Evolutionary conservation across 2,888 invertebrate species (phyloP), one percentile per base, ranked within the genome.

Genomic region (Meteorus colon): DNA sequence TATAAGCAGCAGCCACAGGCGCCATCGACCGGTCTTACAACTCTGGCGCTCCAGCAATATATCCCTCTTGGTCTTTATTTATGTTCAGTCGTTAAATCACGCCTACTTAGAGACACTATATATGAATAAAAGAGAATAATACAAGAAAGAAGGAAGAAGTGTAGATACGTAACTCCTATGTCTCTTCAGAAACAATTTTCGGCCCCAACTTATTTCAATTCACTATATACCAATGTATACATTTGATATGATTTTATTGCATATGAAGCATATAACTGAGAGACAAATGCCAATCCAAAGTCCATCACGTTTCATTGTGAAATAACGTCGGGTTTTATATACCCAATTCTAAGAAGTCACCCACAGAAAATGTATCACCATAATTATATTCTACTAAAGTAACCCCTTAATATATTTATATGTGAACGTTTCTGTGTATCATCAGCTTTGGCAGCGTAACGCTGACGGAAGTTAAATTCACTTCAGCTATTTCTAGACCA

Each of bases 51-150:
- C 73, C 41, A 68, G 73, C 73, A 76, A 76, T 76, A 76, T 76
- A 73, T 76, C 63, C 73, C 76, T 68, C 68, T 74, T 68, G 68
- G 69, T 65, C 60, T 68, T 76, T 76, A 76, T 76, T 76, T 76
- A 76, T 76, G 76, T 73, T 68, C 73, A 73, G 76, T 76, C 76
- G 76, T 76, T 76, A 76, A 76, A 76, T 76, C 76, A 76, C 76
- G 76, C 76, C 76, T 73, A 76, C 76, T 76, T 76, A 76, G 69
- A 76, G 63, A 59, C 68, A 68, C 68, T 59, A n/a, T 37, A 37
- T 41, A 31, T n/a, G 65, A 65, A 34, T n/a, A 41, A 65, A 65
- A 37, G 37, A 19, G 31, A 34, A 63, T 34, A 31, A 55, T 19
- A 65, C 31, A n/a, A 31, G 31, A 34, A 63, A 34, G 16, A 2